Conservation (phyloP, 2,797 vertebrate genomes). For the Lepilemur ruficaudatus region DNA sequence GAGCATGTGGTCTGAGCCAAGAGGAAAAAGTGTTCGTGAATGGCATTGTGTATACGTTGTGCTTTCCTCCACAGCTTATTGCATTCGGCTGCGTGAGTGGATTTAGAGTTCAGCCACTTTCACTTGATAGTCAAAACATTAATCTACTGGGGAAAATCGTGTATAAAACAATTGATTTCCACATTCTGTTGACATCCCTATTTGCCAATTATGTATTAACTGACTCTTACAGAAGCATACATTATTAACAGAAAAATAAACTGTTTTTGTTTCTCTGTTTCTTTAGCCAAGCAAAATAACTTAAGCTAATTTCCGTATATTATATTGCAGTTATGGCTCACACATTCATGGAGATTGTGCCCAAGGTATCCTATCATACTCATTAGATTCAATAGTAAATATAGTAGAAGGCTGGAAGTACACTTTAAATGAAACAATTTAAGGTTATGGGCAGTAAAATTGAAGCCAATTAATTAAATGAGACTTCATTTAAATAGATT, state of each 20-base stretch:
- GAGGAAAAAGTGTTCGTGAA: neutral
- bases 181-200: neutral
- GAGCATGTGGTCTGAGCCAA: neutral
- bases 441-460: constrained; percentile 34
- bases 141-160: neutral
- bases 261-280: constrained; percentile 20
- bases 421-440: constrained; percentile 38
- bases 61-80: neutral
- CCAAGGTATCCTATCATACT: neutral
- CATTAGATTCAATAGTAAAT: constrained; percentile 40
- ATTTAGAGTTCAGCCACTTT: neutral
- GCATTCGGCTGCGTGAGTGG: neutral
- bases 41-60: neutral
- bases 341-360: neutral
- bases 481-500: constrained; percentile 53
- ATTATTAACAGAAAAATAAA: neutral
- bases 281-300: constrained; percentile 40
- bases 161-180: neutral
- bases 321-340: constrained; percentile 1
- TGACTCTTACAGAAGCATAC: constrained; percentile 1
- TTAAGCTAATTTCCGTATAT: neutral
- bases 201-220: neutral
- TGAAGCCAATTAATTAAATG: constrained; percentile 54
- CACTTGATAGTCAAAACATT: neutral
- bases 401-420: neutral